These are phyloP conservation scores for human (Homo sapiens) DNA, from an alignment of 2,113 vertebrate genomes.

Conservation along the genomic window GRCh38 chr14:78673001-78673500, in stretches of 20 bases:
- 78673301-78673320: background rate
- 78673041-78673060: slow-evolving; percentile 67
- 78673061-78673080: slow-evolving; percentile 53
- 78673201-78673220: background rate
- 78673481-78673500: background rate
- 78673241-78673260: background rate
- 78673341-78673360: slow-evolving; percentile 38
- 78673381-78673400: background rate
- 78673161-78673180: slow-evolving; percentile 50
- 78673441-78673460: background rate
- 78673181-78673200: background rate
- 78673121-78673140: slow-evolving; percentile 61
- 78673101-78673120: slow-evolving; percentile 68
- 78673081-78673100: slow-evolving; percentile 51
- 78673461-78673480: background rate
- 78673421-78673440: background rate
- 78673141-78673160: slow-evolving; percentile 55
- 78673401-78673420: background rate
- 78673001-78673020: slow-evolving; percentile 64
- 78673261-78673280: background rate
- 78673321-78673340: slow-evolving; percentile 26
- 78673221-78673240: background rate
- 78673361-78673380: background rate
- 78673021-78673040: slow-evolving; percentile 73
- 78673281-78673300: background rate